Evolutionary conservation across 1,140 invertebrate genomes (phyloP), one percentile per base, ranked within the genome.

Genomic region (Panagrolaimus sp.): DNA sequence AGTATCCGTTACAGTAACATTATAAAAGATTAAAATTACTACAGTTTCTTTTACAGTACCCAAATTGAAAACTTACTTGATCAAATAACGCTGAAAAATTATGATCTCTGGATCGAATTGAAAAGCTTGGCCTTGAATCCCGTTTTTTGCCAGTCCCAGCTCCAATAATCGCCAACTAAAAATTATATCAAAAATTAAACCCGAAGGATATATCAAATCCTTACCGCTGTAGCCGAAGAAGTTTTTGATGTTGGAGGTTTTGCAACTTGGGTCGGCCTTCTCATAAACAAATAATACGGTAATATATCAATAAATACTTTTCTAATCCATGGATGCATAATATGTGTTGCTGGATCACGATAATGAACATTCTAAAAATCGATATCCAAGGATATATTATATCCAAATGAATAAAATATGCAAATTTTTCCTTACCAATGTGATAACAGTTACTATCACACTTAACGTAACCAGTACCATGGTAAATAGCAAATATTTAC

Each of bases 391-490:
- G n/a, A n/a, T n/a, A n/a, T n/a, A n/a, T n/a, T n/a, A n/a, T n/a
- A n/a, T n/a, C 24, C 32, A 72, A 63, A 47, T 24, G n/a, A 32
- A 4, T 43, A 7, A 44, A 66, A 45, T n/a, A 32, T 43, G 38
- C 15, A 43, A 72, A 68, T 12, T 21, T 46, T 14, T 8, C 69
- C 79, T 76, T 6, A 83, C 80, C 73, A 99, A 87, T 46, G 98
- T 95, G 74, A 97, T 90, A 71, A 98, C 94, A 28, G 96, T 98
- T 73, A 97, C 93, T 84, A 95, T 94, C 85, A 97, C 96, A 38
- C 94, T 96, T 47, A 97, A 86, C 52, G 95, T 98, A 69, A 98
- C 95, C 69, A 99, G 89, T 80, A 99, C 96, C 94, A 98, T 98
- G 64, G 96, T 96, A 84, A 99, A 99, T 82, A 98, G 88, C 44